These are phyloP conservation scores for Nasonia longicornis DNA, from an alignment of 1,140 invertebrate genomes.

Conservation along the genomic window DNA sequence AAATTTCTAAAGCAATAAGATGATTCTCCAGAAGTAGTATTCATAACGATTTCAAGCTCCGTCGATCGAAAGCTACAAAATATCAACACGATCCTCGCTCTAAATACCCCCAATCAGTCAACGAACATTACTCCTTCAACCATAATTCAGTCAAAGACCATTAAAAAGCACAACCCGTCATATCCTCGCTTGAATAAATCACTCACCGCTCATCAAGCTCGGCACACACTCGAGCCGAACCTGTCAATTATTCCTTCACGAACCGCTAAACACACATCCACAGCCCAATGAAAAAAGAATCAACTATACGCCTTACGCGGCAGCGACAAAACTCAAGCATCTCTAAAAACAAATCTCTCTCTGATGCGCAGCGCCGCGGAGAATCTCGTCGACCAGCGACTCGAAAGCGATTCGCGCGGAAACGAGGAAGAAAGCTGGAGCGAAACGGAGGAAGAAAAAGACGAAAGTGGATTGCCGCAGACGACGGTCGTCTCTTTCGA, in stretches of 20 bases:
- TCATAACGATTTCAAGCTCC: no score
- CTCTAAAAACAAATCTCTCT: background rate
- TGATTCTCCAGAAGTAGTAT: no score
- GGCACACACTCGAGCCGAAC: no score
- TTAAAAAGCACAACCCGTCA: no score
- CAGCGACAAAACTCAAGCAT: no score
- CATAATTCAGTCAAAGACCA: no score
- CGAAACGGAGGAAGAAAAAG: conserved; percentile 4
- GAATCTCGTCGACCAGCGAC: background rate
- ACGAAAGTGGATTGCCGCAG: conserved; percentile 11
- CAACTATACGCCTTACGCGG: background rate
- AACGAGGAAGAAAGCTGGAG: conserved; percentile 37
- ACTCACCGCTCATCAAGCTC: background rate
- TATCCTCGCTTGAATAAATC: background rate
- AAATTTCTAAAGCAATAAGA: background rate
- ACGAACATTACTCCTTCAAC: no score
- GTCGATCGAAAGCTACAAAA: background rate
- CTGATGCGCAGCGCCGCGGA: background rate
- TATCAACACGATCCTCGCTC: no score
- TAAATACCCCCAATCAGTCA: no score
- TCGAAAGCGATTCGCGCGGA: background rate
- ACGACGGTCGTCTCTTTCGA: background rate
- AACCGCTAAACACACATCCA: background rate
- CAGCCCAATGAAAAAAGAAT: background rate
- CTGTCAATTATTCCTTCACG: no score